Percentiles rank a stretch among this genome's conserved stretches.
These are phyloP conservation scores for Pipra filicauda DNA, from an alignment of 2,113 vertebrate genomes.

Conservation along the genomic window DNA sequence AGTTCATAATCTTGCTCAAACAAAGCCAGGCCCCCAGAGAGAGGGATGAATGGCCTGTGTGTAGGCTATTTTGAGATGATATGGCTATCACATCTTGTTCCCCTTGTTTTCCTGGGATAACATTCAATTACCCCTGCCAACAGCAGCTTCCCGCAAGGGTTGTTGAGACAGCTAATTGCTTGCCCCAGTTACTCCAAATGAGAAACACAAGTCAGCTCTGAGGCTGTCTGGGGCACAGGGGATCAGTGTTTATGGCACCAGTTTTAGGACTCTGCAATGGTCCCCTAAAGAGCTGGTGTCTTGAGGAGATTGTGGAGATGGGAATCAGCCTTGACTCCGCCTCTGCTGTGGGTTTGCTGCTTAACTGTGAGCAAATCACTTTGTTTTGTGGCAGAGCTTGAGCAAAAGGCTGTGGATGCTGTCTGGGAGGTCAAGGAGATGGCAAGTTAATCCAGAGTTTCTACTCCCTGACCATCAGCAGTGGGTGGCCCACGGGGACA, in stretches of 20 bases:
- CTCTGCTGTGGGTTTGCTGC: neutral
- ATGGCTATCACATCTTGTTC: constrained; percentile 51
- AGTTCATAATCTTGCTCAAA: constrained; percentile 74
- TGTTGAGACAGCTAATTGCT: constrained; percentile 27
- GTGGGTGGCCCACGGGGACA: neutral
- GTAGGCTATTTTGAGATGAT: constrained; percentile 58
- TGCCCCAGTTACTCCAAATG: constrained; percentile 34
- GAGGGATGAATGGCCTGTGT: constrained; percentile 54
- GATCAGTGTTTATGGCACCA: neutral
- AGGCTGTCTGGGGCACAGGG: neutral
- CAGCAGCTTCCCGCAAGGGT: neutral
- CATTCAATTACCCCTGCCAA: constrained; percentile 54
- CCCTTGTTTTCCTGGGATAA: constrained; percentile 59
- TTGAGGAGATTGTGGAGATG: neutral
- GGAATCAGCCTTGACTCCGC: neutral
- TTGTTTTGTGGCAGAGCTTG: neutral
- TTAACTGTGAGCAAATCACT: neutral
- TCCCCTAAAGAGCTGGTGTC: neutral
- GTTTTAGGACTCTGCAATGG: neutral
- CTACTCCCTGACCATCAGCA: neutral
- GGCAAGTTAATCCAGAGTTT: neutral
- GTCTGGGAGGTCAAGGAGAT: neutral
- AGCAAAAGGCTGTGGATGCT: fast-evolving
- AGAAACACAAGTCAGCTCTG: neutral
- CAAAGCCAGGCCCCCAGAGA: constrained; percentile 42